Percentiles rank a stretch among this genome's conserved stretches.
These are phyloP conservation scores for Gryllus longicercus DNA, from an alignment of 2,888 invertebrate species.

Conservation along the genomic window DNA sequence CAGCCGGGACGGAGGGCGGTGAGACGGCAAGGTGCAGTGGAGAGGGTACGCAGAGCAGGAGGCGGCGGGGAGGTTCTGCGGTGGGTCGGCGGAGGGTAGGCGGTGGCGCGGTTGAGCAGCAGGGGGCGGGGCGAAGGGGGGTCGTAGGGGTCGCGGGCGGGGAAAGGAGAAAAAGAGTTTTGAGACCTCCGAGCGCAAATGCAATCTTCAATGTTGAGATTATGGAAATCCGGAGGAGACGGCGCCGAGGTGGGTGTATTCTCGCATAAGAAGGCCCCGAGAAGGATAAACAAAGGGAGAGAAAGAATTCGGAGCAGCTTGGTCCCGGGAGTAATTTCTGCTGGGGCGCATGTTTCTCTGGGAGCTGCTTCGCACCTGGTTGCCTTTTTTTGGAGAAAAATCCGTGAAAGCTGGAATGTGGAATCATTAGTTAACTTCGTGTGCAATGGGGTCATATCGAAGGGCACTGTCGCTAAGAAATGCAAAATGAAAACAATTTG, in stretches of 20 bases:
- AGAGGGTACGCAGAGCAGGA: too few species aligned
- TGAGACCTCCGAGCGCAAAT: neutral
- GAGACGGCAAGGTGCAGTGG: too few species aligned
- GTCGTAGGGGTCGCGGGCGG: neutral
- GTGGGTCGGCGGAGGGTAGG: too few species aligned
- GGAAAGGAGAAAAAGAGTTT: neutral
- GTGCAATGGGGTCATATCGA: too few species aligned
- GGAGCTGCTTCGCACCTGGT: neutral
- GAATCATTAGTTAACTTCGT: neutral
- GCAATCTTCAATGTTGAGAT: constrained; percentile 17
- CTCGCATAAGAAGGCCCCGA: neutral
- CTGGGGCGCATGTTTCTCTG: neutral
- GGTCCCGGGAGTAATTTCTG: constrained; percentile 8
- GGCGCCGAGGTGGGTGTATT: neutral
- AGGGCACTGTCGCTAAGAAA: too few species aligned
- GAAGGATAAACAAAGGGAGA: constrained; percentile 17
- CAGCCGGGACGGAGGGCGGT: too few species aligned
- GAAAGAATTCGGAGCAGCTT: constrained; percentile 8
- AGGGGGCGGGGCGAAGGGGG: neutral
- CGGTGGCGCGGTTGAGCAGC: too few species aligned
- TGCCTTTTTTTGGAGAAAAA: neutral
- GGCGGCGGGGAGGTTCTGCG: too few species aligned
- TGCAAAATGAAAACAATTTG: too few species aligned
- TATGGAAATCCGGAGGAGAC: neutral
- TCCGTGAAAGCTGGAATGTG: neutral